Evolutionary conservation across 1,140 invertebrate species (phyloP), one percentile per base, ranked within the genome.

Genomic region (Drosophila lacertosa): DNA sequence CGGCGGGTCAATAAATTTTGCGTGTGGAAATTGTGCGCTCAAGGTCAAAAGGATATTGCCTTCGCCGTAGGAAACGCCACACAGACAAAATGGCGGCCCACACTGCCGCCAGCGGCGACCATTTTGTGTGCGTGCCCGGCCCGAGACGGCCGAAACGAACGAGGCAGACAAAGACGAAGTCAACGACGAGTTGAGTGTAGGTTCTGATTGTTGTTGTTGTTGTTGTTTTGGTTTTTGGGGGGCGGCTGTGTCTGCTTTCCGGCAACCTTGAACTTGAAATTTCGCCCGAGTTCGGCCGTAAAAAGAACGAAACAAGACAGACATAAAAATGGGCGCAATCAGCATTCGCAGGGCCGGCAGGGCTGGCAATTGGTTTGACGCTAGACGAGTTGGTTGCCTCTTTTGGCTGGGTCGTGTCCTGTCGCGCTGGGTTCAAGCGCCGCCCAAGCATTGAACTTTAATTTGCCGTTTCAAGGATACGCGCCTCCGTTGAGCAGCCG

Each of bases 1-100:
- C 33, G 51, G 29, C 53, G 55, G 89, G 89, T 90, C 89, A 90
- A 86, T 90, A 90, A 90, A 90, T 90, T 90, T 79, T 86, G 72
- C 75, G 89, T 86, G 74, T 83, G 89, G 78, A 82, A 89, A 90
- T 90, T 74, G 66, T 84, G 69, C 51, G 77, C 79, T 90, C 89
- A 90, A 90, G 89, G 89, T 90, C 89, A 90, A 90, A 90, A 90
- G 89, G 89, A 90, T 90, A 90, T 90, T 90, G 89, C 73, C 82
- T 47, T 32, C 24, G 64, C 64, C 40, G 76, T 88, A 88, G 82
- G 82, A 88, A 88, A 88, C 81, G 74, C 24, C 39, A 42, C 2
- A 51, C 22, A 10, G 68, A 79, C 66, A 77, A 88, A 88, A 81
- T 88, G 82, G 70, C 83, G 50, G 64, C 60, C 39, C 64, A 63